Base-by-base conservation (phyloP, 2,888 invertebrate genomes). In the Rhorus exstirpatorius region DNA sequence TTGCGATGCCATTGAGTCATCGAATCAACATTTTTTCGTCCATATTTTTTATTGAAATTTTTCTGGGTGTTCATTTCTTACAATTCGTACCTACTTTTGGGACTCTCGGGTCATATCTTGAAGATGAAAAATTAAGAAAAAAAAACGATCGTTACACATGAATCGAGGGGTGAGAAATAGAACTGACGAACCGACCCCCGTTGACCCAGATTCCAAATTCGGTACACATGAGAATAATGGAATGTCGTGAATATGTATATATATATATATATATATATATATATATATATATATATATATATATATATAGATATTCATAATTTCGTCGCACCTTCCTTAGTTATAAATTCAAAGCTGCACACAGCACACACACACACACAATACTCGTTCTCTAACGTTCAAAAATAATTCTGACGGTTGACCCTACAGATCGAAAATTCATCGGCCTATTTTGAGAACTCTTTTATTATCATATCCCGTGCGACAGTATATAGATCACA, bases 191-290 rank as follows among this genome's bases (percentile, higher is more conserved):
- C 31, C 58, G 71, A 72, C 71, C 72, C 65, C 38, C 55, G 38
- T 26, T 72, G 79, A 72, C 79, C 79, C 26, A 71, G 46, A 67
- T 79, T 79, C 49, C 26, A n/a, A 10, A 72, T 60, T 67, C 19
- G 44, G 53, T 26, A 26, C 63, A 31, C 53, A 21, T 24, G 55
- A 51, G 53, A 55, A 71, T 71, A 60, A 41, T 38, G 41, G 19
- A 67, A 49, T 60, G 65, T 51, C 24, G 10, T 14, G 21, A 63
- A 55, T 44, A 21, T n/a, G 3, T 12, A 71, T 60, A 35, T 19
- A 17, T 17, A 46, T 49, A 12, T 35, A 49, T 21, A 19, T n/a
- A n/a, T n/a, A n/a, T n/a, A n/a, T n/a, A n/a, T n/a, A n/a, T n/a
- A n/a, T n/a, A n/a, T n/a, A n/a, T n/a, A n/a, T n/a, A n/a, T n/a